phyloP scores from a whole-genome alignment of 1,140 invertebrate genomes.

The Lethrus apterus region DNA sequence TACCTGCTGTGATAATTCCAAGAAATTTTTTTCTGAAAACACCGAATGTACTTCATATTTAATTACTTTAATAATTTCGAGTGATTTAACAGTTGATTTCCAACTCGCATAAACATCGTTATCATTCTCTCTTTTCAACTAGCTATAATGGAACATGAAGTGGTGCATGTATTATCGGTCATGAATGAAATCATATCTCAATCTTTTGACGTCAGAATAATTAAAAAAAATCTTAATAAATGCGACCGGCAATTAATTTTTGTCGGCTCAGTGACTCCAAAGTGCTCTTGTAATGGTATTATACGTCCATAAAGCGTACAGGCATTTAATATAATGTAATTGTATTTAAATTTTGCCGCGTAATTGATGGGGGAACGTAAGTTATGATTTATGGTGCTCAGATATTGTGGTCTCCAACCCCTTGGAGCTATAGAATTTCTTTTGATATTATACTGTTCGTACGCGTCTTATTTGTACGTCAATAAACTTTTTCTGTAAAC shows the following conservation, averaged over 20 bases:
- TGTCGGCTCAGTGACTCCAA: constrained; percentile 20
- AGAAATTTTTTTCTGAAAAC: no score
- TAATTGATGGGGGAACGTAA: constrained; percentile 14
- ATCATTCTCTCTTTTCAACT: neutral
- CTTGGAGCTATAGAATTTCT: no score
- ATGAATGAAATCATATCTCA: neutral
- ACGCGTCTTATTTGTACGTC: no score
- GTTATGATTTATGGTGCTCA: constrained; percentile 9
- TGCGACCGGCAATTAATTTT: constrained; percentile 25
- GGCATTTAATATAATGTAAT: constrained; percentile 22
- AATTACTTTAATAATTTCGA: no score
- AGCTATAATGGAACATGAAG: neutral
- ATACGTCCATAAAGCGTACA: constrained; percentile 9
- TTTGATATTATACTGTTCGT: no score
- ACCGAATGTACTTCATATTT: no score
- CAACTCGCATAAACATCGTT: neutral
- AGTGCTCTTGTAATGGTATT: constrained; percentile 14
- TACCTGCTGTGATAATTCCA: no score
- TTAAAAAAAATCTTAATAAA: constrained; percentile 26
- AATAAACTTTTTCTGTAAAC: no score
- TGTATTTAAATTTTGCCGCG: constrained; percentile 23
- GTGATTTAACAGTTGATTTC: neutral
- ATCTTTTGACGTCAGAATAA: constrained; percentile 15
- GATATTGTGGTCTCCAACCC: neutral
- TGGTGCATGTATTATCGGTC: constrained; percentile 2